Percentiles rank a stretch among this genome's conserved stretches.
These are phyloP conservation scores for Periparus ater DNA, from an alignment of 2,797 vertebrate species.

Conservation along the genomic window DNA sequence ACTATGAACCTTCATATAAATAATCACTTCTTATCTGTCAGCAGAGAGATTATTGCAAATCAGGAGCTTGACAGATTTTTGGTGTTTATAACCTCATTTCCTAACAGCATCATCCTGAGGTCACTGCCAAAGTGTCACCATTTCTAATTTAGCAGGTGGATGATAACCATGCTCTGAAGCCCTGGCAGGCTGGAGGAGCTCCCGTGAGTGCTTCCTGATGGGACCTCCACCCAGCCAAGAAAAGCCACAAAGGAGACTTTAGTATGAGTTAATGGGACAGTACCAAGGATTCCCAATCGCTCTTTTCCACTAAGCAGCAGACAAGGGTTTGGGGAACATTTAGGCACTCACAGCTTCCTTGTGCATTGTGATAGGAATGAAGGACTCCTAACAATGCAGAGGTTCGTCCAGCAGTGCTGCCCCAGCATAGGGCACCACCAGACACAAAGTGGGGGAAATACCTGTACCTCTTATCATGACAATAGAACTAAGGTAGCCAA, in stretches of 20 bases:
- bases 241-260: neutral
- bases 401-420: neutral
- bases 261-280: neutral
- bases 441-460: neutral
- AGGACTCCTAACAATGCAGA: neutral
- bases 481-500: neutral
- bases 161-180: neutral
- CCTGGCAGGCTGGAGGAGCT: neutral
- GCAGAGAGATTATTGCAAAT: neutral
- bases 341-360: neutral
- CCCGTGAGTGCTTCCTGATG: neutral
- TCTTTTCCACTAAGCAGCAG: neutral
- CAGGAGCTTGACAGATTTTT: conserved; percentile 20
- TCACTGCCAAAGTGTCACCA: neutral
- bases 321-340: neutral
- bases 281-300: neutral
- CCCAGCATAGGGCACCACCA: rapidly evolving
- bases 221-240: neutral
- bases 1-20: neutral
- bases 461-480: neutral
- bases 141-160: neutral
- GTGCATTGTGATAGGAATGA: neutral
- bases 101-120: neutral
- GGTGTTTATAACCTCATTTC: conserved; percentile 27
- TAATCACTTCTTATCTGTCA: neutral